Conservation (phyloP, 2,797 vertebrate genomes). For the Crocodylus rhombifer region DNA sequence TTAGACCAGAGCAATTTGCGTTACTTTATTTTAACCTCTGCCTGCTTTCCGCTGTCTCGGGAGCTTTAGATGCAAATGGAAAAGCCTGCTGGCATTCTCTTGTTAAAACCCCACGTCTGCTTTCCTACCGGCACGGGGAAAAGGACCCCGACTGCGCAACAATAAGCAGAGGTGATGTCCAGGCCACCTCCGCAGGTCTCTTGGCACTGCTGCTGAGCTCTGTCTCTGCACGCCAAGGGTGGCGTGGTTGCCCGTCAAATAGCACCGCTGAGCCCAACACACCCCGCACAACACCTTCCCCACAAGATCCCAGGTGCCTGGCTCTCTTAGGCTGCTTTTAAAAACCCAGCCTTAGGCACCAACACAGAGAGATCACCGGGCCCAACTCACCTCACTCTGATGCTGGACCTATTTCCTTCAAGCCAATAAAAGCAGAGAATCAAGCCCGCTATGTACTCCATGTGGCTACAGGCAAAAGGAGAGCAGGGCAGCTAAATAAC, state of each 20-base stretch:
- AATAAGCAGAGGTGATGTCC: neutral
- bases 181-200: too few species aligned
- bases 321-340: neutral
- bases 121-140: conserved; percentile 29
- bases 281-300: neutral
- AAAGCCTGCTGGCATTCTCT: neutral
- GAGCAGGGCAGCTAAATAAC: neutral
- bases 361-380: neutral
- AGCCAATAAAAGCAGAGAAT: neutral
- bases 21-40: conserved; percentile 25
- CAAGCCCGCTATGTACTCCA: neutral
- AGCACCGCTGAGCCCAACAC: too few species aligned
- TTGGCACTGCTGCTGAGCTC: too few species aligned
- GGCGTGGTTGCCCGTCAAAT: too few species aligned
- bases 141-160: conserved; percentile 19
- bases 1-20: conserved; percentile 12
- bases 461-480: neutral
- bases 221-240: too few species aligned
- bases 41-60: neutral
- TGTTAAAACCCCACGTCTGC: neutral
- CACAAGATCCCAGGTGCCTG: neutral
- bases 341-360: neutral
- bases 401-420: neutral
- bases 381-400: neutral
- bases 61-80: conserved; percentile 25